Evolutionary conservation across 2,888 invertebrate species (phyloP), one percentile per base, ranked within the genome.

Genomic region (Pseudococcus viburni): DNA sequence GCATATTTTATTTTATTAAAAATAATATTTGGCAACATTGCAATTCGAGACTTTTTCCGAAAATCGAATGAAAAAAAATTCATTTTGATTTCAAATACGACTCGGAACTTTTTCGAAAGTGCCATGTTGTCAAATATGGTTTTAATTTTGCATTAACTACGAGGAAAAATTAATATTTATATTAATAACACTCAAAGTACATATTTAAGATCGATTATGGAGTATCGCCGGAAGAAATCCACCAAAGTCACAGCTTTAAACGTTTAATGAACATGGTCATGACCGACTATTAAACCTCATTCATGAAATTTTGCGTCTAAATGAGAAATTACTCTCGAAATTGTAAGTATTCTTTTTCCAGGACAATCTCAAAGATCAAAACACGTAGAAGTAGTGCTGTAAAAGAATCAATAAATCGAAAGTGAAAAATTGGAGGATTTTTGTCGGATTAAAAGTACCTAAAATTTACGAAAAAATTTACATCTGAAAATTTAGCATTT

Each of bases 241-340:
- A 96, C 91, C 97, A 97, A 92, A 97, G 97, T 92, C 95, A 96
- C 92, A 96, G 96, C 90, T 97, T 97, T 94, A 96, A 96, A 92
- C 95, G 97, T 92, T 94, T 97, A 92, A 97, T 97, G 97, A 95
- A 95, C 94, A 95, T 96, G 93, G 96, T 97, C 90, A 93, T 97
- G 92, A 96, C 96, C 90, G 95, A 96, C 92, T 94, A 89, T 51
- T 88, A 86, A 88, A 48, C 15, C 9, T 9, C 4, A 48, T 88
- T 19, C 15, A 15, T 22, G 39, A 39, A n/a, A 59, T 55, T 88
- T 46, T 59, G 64, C 64, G 7, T 7, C 12, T 39, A 33, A 39
- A 39, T 42, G 83, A 26, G 83, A 59, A 88, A 88, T 88, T 88
- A 83, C 77, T 88, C 11, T 17, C 46, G 26, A 39, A 80, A 83